Evolutionary conservation across 2,113 vertebrate species (phyloP).

Genomic region (Glareola pratincola): DNA sequence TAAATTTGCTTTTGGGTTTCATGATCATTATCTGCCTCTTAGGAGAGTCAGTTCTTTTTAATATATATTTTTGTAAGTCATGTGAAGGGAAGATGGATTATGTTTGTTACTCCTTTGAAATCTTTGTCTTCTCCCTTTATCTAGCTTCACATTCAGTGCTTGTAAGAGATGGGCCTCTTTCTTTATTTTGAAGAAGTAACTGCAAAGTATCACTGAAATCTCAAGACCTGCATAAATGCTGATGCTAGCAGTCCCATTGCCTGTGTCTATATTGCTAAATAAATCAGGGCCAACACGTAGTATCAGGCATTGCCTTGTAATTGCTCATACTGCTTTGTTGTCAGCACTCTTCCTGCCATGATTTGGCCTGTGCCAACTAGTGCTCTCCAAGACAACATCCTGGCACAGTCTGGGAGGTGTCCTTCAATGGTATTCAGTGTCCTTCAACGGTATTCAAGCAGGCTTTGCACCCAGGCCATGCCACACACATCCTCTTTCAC

Average conservation of each 20-base stretch:
- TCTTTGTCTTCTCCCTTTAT: neutral
- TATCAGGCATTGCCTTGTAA: neutral
- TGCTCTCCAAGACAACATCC: neutral
- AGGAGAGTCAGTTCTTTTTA: neutral
- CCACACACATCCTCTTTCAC: neutral
- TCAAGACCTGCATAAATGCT: neutral
- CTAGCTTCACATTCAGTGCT: neutral
- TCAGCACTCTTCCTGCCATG: neutral
- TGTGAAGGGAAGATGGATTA: neutral
- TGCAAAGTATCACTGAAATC: neutral
- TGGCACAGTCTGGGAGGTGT: neutral
- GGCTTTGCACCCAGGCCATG: neutral
- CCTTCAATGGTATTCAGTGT: neutral
- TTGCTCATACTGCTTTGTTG: neutral
- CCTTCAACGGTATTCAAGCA: neutral
- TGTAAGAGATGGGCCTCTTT: neutral
- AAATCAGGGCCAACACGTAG: slow-evolving; percentile 24
- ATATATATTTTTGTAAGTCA: neutral
- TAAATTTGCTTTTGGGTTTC: neutral
- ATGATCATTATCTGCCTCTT: neutral
- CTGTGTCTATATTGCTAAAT: neutral
- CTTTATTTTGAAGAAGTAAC: neutral
- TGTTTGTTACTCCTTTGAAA: neutral
- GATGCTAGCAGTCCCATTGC: neutral
- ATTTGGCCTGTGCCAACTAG: neutral